Base-by-base conservation (phyloP, 2,113 vertebrate genomes). In the Cottus gobio region DNA sequence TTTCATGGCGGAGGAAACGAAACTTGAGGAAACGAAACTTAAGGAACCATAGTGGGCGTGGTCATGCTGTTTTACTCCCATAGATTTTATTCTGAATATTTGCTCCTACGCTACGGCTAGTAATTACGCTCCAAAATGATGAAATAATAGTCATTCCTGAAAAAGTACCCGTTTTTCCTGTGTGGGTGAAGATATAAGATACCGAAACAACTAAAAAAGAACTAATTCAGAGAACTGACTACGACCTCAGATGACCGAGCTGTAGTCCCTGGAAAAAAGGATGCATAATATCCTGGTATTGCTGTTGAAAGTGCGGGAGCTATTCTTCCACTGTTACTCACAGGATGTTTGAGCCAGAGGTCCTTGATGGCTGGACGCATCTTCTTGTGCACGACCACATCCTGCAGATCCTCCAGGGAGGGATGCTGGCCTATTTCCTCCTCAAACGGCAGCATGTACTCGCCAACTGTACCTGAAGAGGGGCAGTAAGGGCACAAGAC, bases 361-460 rank as follows among this genome's bases (percentile, higher is more conserved):
- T 99, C 97, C 94, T 98, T 96, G 63, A 99, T 94, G 85, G 93
- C 91, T n/a, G 98, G 98, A 86, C 98, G 96, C 95, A 98, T 97
- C 95, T 99, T 99, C 94, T 99, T 99, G 92, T 99, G 98, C 73
- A 99, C 98, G 54, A 99, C 98, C 24, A 97, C 97, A 62, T 99
- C 97, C 94, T 99, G 98, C 95, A 99, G 97, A 89, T 99, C 98
- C 95, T 99, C 97, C 39, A 99, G 95, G 75, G 97, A 96, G 58
- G 98, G 97, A 91, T 99, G 98, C 90, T 98, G 97, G 65, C 98
- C 98, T 60, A 98, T 96, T 91, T 99, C 98, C 61, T 99, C 98
- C 92, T 99, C 98, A 77, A 99, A 99, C 8, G 98, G 98, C 89
- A 99, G 94, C 96, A 97, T 97, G 90, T 97, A 99, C 91, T 99